Conservation (phyloP, 2,888 invertebrate species). For the Andrena trimmerana region DNA sequence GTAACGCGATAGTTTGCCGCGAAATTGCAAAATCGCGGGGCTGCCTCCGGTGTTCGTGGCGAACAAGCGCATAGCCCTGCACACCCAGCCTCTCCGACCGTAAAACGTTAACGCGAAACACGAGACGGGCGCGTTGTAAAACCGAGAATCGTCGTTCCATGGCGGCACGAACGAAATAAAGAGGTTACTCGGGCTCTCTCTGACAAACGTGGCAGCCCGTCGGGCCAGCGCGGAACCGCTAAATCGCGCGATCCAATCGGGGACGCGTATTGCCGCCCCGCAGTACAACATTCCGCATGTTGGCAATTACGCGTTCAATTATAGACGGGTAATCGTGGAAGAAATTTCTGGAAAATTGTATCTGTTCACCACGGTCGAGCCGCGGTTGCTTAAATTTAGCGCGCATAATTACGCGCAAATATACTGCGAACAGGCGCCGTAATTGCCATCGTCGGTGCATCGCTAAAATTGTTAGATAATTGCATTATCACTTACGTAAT, state of each 20-base stretch:
- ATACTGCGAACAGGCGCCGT: conserved; percentile 17
- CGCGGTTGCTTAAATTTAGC: conserved; percentile 29
- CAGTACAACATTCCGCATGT: background rate
- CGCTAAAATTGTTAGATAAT: conserved; percentile 56
- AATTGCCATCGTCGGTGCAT: conserved; percentile 39
- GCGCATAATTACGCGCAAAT: conserved; percentile 38
- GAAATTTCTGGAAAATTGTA: conserved; percentile 16
- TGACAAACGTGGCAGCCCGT: background rate
- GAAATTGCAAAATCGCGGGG: conserved; percentile 61
- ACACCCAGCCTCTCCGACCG: background rate
- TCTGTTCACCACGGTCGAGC: conserved; percentile 1
- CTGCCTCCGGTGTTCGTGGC: background rate
- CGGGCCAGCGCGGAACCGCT: background rate
- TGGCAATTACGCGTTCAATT: conserved; percentile 7
- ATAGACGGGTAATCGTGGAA: conserved; percentile 10
- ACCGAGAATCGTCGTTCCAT: conserved; percentile 29
- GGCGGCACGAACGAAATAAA: background rate
- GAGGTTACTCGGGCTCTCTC: background rate
- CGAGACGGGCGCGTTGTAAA: conserved; percentile 16
- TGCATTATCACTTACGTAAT: conserved; percentile 59
- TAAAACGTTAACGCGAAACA: conserved; percentile 36
- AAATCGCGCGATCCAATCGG: background rate
- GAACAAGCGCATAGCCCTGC: conserved; percentile 28
- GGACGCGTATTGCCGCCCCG: background rate
- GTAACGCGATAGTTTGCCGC: conserved; percentile 61